phyloP scores from a whole-genome alignment of 2,888 invertebrate genomes.

The Halictus ligatus region DNA sequence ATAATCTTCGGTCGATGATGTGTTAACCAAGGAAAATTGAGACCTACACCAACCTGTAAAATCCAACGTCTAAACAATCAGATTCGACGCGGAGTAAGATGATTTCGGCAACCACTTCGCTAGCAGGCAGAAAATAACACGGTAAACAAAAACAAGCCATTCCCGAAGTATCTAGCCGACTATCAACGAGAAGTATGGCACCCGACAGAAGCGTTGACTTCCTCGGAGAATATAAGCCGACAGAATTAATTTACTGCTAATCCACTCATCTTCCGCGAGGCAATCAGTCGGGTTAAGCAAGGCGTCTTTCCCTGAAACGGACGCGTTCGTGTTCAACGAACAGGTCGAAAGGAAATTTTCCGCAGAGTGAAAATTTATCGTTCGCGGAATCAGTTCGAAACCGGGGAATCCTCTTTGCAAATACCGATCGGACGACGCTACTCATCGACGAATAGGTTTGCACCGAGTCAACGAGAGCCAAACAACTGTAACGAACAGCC shows the following conservation, averaged over 20 bases:
- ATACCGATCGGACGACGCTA: neutral
- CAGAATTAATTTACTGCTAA: neutral
- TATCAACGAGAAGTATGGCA: neutral
- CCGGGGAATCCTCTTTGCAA: neutral
- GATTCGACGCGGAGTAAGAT: neutral
- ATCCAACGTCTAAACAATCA: neutral
- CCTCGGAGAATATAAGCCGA: neutral
- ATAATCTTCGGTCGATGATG: too few species aligned
- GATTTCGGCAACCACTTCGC: neutral
- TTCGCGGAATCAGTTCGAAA: conserved; percentile 35
- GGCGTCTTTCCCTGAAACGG: neutral
- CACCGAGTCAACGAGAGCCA: conserved; percentile 21
- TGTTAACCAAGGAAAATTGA: too few species aligned
- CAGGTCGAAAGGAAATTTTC: neutral
- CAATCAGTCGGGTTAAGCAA: neutral
- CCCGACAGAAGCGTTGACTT: neutral
- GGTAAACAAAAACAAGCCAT: neutral
- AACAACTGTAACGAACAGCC: conserved; percentile 48
- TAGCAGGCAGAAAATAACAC: neutral
- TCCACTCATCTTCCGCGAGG: neutral
- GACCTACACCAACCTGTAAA: neutral
- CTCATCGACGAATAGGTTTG: neutral
- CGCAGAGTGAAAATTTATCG: conserved; percentile 31
- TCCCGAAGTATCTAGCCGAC: neutral
- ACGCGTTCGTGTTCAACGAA: conserved; percentile 9